Evolutionary conservation across 2,113 vertebrate genomes (phyloP), one percentile per base, ranked within the genome.

Genomic region (Lepus americanus): DNA sequence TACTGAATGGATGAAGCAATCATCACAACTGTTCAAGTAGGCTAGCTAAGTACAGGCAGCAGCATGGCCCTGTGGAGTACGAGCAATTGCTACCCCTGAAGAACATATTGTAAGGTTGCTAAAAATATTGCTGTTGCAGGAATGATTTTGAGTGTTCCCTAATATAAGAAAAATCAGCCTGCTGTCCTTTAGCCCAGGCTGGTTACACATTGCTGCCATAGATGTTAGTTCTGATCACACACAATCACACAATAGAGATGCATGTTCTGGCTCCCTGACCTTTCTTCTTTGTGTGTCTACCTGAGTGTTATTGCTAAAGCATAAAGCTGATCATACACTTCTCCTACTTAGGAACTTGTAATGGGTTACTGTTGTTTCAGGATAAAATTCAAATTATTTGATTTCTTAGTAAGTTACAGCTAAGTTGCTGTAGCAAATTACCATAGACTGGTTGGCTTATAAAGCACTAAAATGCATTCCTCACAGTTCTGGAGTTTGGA

Each of bases 301-400:
- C 59, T 94, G 66, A 81, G 19, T 70, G 95, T 89, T 92, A 39
- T 55, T 73, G 17, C 67, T 74, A 94, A 92, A 77, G 13, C 8
- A 16, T 63, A 73, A 79, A 95, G 67, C 11, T 78, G 13, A 63
- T 36, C 20, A 6, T 25, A 4, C 80, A 49, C 27, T 79, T 93
- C 44, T 96, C 36, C 55, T 74, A 29, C 29, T 61, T 89, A 13
- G 80, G 78, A 90, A 14, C 16, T 51, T 95, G 86, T 55, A 55
- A 29, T 89, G 36, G 53, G 9, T 84, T 94, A 13, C 64, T 31
- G 27, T 5, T 63, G 33, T 78, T 81, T 94, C 29, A 79, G 59
- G 12, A 82, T 89, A 86, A 94, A 70, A n/a, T 77, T 25, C 49
- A 72, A 87, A 87, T 87, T 94, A 61, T 61, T 78, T 63, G 66